phyloP scores from a whole-genome alignment of 2,113 vertebrate species.

The Glaucidium brasilianum region DNA sequence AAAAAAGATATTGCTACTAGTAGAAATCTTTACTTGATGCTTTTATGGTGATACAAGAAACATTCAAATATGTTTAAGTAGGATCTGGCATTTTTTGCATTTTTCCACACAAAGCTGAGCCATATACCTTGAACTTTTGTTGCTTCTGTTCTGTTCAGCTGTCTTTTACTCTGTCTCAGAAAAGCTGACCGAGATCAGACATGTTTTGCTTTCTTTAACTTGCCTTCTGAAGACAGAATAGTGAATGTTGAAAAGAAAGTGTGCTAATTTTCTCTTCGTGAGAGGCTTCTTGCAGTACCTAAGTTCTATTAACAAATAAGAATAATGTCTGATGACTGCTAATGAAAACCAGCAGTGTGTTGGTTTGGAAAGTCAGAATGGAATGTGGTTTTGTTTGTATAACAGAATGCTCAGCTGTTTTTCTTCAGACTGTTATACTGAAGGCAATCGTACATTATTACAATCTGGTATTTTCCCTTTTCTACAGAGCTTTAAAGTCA shows the following conservation, averaged over 20 bases:
- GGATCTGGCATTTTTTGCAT: background rate
- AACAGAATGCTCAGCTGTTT: constrained; percentile 34
- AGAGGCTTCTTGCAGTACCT: background rate
- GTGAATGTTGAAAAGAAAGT: background rate
- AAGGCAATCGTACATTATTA: background rate
- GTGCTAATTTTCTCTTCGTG: background rate
- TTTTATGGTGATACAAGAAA: background rate
- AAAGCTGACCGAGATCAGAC: background rate
- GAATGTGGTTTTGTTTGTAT: constrained; percentile 50
- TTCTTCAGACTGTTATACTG: constrained; percentile 19
- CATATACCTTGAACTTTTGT: background rate
- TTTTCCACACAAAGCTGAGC: background rate
- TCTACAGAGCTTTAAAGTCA: background rate
- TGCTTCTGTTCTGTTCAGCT: background rate
- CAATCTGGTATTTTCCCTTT: constrained; percentile 5
- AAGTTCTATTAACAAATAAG: background rate
- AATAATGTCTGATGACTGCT: constrained; percentile 5
- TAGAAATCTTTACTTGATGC: background rate
- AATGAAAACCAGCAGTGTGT: constrained; percentile 35
- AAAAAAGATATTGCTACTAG: background rate
- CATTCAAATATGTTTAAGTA: background rate
- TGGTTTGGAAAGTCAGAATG: constrained; percentile 25
- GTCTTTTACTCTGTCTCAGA: background rate
- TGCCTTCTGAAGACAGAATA: background rate
- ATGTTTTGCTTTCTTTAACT: background rate